Percentiles rank a stretch among this genome's conserved stretches.
phyloP scores from a whole-genome alignment of 2,797 vertebrate genomes.

The Catostomus latipinnis region DNA sequence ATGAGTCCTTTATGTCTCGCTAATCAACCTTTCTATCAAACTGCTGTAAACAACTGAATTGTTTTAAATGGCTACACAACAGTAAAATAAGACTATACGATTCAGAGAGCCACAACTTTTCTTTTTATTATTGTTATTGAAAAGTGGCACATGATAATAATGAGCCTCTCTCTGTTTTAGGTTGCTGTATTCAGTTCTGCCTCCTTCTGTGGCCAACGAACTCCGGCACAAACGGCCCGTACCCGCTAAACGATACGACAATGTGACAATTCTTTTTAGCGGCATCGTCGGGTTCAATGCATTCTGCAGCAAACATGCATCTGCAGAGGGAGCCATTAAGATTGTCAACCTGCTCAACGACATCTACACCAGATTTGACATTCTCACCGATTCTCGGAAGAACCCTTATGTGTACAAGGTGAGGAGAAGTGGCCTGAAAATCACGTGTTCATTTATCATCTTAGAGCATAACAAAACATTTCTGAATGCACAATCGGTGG shows the following conservation, averaged over 20 bases:
- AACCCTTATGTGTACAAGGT: slow-evolving; percentile 99
- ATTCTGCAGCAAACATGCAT: slow-evolving; percentile 98
- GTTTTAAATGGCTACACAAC: neutral
- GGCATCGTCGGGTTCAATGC: slow-evolving; percentile 97
- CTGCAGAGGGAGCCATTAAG: slow-evolving; percentile 98
- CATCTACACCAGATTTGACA: slow-evolving; percentile 97
- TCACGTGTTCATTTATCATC: neutral
- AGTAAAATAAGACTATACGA: neutral
- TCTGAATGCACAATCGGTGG: no score
- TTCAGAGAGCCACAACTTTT: neutral
- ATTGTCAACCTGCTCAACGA: slow-evolving; percentile 98
- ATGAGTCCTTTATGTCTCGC: neutral
- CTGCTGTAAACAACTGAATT: slow-evolving; percentile 17
- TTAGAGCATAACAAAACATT: neutral
- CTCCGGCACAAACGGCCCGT: slow-evolving; percentile 96
- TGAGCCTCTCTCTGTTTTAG: slow-evolving; percentile 68
- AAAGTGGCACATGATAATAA: neutral
- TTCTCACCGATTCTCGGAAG: slow-evolving; percentile 94
- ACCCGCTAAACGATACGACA: slow-evolving; percentile 96
- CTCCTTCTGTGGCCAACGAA: slow-evolving; percentile 96
- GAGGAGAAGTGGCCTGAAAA: slow-evolving; percentile 45
- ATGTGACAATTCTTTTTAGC: slow-evolving; percentile 97
- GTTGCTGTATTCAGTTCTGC: slow-evolving; percentile 94
- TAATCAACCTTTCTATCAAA: neutral
- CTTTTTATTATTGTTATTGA: neutral